Conservation (phyloP, 2,888 invertebrate species). For the Leptinotarsa juncta region DNA sequence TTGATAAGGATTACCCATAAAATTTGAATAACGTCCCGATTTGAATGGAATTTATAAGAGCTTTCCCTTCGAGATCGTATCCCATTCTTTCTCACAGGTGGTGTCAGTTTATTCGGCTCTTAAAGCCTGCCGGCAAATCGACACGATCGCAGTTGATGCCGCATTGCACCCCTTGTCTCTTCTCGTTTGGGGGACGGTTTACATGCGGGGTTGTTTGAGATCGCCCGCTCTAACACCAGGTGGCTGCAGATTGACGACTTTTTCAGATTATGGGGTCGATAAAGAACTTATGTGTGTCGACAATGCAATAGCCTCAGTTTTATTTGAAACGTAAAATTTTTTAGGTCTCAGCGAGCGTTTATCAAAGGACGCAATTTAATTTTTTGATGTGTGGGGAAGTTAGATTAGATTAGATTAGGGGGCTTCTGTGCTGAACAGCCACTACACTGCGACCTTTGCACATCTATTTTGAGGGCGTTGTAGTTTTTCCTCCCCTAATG, state of each 20-base stretch:
- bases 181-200: conserved; percentile 43
- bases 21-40: conserved; percentile 40
- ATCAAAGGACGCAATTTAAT: too few relatives aligned
- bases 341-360: too few relatives aligned
- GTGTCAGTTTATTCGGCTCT: conserved; percentile 39
- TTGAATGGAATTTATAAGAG: conserved; percentile 28
- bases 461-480: too few relatives aligned
- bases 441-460: too few relatives aligned
- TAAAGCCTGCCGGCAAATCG: conserved; percentile 49
- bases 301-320: background rate
- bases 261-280: background rate
- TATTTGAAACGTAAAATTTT: too few relatives aligned
- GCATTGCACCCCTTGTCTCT: conserved; percentile 42
- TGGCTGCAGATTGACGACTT: conserved; percentile 49
- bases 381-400: too few relatives aligned
- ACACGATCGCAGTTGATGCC: conserved; percentile 54
- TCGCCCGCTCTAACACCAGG: conserved; percentile 46
- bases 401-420: too few relatives aligned
- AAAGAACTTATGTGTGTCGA: background rate
- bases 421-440: too few relatives aligned
- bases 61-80: conserved; percentile 18
- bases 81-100: conserved; percentile 39
- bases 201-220: conserved; percentile 54
- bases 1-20: conserved; percentile 36
- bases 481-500: too few relatives aligned